Evolutionary conservation across 2,797 vertebrate species (phyloP).

Genomic region (Pogonophryne albipinna): DNA sequence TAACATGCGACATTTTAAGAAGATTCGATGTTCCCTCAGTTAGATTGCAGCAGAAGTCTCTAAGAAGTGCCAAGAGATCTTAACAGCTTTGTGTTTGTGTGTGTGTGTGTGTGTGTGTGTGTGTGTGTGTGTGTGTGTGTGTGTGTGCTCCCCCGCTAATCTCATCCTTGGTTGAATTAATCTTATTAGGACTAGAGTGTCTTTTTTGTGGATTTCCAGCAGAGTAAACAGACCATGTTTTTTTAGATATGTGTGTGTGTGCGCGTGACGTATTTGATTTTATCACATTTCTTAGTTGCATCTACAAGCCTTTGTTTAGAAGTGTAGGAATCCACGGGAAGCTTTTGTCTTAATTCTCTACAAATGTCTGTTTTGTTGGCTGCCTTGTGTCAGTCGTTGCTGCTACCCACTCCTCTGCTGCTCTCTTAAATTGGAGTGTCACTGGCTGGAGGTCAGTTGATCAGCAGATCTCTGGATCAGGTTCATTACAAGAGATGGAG

Average conservation of each 20-base stretch:
- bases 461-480: slow-evolving; percentile 69
- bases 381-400: slow-evolving; percentile 14
- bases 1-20: not conserved
- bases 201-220: slow-evolving; percentile 56
- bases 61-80: slow-evolving; percentile 53
- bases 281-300: slow-evolving; percentile 34
- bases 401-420: slow-evolving; percentile 32
- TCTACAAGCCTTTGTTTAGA: slow-evolving; percentile 39
- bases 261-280: slow-evolving; percentile 1
- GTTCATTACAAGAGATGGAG: slow-evolving; percentile 67
- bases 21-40: slow-evolving; percentile 38
- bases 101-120: slow-evolving; percentile 21
- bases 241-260: slow-evolving; percentile 14
- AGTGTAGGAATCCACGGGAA: slow-evolving; percentile 28
- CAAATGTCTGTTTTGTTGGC: slow-evolving; percentile 18
- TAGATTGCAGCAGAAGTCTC: slow-evolving; percentile 45
- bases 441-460: slow-evolving; percentile 53
- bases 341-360: slow-evolving; percentile 52
- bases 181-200: slow-evolving; percentile 57
- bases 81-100: slow-evolving; percentile 47
- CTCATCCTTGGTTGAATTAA: slow-evolving; percentile 55
- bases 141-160: slow-evolving; percentile 21
- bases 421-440: slow-evolving; percentile 50
- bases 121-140: slow-evolving; percentile 25
- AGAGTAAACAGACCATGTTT: slow-evolving; percentile 37